Evolutionary conservation across 1,140 invertebrate species (phyloP), one percentile per base, ranked within the genome.

Genomic region (Drosophila asahinai): DNA sequence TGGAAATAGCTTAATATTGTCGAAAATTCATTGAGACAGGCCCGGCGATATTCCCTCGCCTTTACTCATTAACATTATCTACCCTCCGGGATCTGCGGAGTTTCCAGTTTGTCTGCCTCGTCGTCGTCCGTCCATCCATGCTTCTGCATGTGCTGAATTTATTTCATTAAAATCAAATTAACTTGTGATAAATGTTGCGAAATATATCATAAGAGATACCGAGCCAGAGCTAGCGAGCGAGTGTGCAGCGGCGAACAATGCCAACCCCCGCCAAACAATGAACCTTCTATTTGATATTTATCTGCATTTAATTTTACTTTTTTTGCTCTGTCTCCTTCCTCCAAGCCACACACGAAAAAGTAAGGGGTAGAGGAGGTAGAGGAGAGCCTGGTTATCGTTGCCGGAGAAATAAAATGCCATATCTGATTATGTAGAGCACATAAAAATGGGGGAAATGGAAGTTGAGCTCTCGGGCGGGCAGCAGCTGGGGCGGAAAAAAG

Each of bases 111-210:
- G 58, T 59, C 59, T 80, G 67, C 63, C 60, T 52, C 38, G 57
- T 17, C 27, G 36, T 51, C 33, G 49, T 75, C 47, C 42, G 67
- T 57, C 55, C 71, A 27, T 64, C 55, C 33, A 55, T 65, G 48
- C 47, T 55, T 54, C 68, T 55, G 51, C 58, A 54, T 80, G 60
- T 63, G 71, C 68, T 65, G 79, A 90, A 90, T 90, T 90, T 80
- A 90, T 90, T 90, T 90, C 81, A 90, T 90, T 90, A 90, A 90
- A 90, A 90, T 90, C 86, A 90, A 90, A 90, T 90, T 90, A 90
- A 90, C 86, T 90, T 90, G 86, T 90, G 86, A 90, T 90, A 90
- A 90, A 90, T 90, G 86, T 86, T 76, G 81, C 84, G 64, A 89
- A 89, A 89, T 89, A 78, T 89, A 84, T 84, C 81, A 87, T 89